Evolutionary conservation across 1,140 invertebrate species (phyloP), one percentile per base, ranked within the genome.

Genomic region (Colletes gigas): DNA sequence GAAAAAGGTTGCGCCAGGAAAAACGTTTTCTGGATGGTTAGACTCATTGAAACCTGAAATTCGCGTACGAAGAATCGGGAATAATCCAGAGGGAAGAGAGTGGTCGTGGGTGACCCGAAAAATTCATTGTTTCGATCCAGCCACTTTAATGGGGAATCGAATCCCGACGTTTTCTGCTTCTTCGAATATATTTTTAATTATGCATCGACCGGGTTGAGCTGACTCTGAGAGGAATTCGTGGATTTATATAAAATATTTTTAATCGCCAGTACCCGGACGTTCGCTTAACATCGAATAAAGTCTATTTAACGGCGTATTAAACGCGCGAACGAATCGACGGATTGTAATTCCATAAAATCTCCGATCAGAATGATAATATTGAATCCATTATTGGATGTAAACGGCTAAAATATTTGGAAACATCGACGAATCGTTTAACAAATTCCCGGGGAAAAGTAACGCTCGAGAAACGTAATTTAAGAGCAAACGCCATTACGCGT

Each of bases 1-100:
- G 17, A 52, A 78, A 83, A 85, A 63, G 52, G 12, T 71, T 57
- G 73, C 50, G 55, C 70, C 70, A 10, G 67, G 30, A 47, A 67
- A 78, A 78, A 68, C 60, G 54, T 60, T 81, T 70, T 60, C 47
- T 55, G 44, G 54, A 47, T 52, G 57, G 62, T 63, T 65, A 57
- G 59, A 68, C 19, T 75, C 62, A 30, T 72, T 72, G 57, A 39
- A 69, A 59, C 12, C 44, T n/a, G 54, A 54, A 2, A 14, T 70
- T 8, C 30, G 21, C 19, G 12, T n/a, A 59, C 21, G 63, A 69
- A 69, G 67, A 84, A 77, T 73, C 62, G 74, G 66, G 55, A 81
- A 71, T 76, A 78, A 82, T 65, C 60, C 68, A 47, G 30, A 54
- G 17, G 54, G n/a, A 14, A 55, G n/a, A 15, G 10, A 69, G n/a